A percentile compares a stretch with the other conserved stretches of the same genome.
Evolutionary conservation across 1,140 invertebrate genomes (phyloP).

Genomic region (Ephestia elutella): DNA sequence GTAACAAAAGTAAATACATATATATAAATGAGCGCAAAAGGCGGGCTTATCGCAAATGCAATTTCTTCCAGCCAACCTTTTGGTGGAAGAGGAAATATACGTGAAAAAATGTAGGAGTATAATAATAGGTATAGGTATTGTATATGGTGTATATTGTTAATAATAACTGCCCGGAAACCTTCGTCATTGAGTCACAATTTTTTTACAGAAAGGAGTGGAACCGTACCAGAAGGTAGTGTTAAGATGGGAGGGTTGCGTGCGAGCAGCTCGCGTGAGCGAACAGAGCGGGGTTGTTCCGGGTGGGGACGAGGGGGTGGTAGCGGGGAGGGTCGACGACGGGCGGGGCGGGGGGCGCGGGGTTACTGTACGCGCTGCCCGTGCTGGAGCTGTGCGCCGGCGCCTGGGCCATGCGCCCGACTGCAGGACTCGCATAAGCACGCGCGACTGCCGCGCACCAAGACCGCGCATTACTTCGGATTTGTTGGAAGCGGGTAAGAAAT

Average conservation of each 20-base stretch:
- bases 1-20: too few species aligned
- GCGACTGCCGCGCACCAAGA: conserved; percentile 57
- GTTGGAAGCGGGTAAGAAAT: conserved; percentile 47
- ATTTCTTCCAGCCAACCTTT: too few species aligned
- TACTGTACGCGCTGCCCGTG: conserved; percentile 58
- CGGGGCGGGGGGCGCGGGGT: conserved; percentile 57
- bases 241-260: conserved; percentile 61
- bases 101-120: too few species aligned
- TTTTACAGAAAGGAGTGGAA: conserved; percentile 56
- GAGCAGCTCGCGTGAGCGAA: conserved; percentile 51
- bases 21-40: too few species aligned
- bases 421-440: conserved; percentile 68
- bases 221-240: conserved; percentile 58
- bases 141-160: too few species aligned
- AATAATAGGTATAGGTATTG: too few species aligned
- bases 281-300: conserved; percentile 58
- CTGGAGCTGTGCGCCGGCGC: conserved; percentile 54
- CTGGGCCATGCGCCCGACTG: conserved; percentile 64
- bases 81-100: too few species aligned
- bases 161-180: too few species aligned
- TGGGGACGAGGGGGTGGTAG: conserved; percentile 42
- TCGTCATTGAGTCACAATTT: too few species aligned
- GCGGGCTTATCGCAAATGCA: too few species aligned
- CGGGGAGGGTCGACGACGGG: conserved; percentile 48
- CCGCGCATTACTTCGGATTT: conserved; percentile 64